A percentile compares a stretch with the other conserved stretches of the same genome.
Evolutionary conservation across 1,140 invertebrate species (phyloP).

Genomic region (Drosophila parvula): DNA sequence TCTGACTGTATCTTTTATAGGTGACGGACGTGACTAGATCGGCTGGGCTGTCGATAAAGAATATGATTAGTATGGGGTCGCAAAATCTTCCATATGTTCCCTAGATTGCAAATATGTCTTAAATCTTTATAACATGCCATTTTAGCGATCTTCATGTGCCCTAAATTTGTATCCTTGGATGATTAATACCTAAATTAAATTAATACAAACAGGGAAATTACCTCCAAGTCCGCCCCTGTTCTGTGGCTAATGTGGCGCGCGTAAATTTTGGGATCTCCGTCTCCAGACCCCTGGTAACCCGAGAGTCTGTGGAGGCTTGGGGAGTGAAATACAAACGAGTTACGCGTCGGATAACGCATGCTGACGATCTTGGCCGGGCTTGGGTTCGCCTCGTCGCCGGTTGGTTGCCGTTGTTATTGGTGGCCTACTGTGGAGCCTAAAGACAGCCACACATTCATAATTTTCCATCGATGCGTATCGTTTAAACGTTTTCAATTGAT

Average conservation of each 20-base stretch:
- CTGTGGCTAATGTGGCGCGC: constrained; percentile 52
- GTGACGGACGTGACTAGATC: no score
- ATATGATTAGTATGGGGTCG: background rate
- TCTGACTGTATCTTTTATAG: no score
- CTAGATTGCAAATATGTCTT: no score
- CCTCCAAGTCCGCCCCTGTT: constrained; percentile 22
- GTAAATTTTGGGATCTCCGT: constrained; percentile 55
- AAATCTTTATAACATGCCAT: no score
- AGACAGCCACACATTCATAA: constrained; percentile 83
- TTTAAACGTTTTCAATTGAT: constrained; percentile 84
- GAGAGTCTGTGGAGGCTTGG: constrained; percentile 53
- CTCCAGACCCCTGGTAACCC: constrained; percentile 55
- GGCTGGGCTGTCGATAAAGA: background rate
- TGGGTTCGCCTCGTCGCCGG: constrained; percentile 42
- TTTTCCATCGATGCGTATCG: constrained; percentile 82
- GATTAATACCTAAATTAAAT: no score
- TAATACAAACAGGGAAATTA: no score
- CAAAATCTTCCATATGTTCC: no score
- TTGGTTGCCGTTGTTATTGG: constrained; percentile 48
- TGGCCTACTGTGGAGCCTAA: constrained; percentile 79
- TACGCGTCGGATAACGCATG: constrained; percentile 76
- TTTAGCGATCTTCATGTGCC: no score
- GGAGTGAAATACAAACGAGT: constrained; percentile 77
- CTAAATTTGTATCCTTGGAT: no score
- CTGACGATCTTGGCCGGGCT: constrained; percentile 49